Evolutionary conservation across 2,113 vertebrate species (phyloP).

Genomic region (Rhinopomastus cyanomelas): DNA sequence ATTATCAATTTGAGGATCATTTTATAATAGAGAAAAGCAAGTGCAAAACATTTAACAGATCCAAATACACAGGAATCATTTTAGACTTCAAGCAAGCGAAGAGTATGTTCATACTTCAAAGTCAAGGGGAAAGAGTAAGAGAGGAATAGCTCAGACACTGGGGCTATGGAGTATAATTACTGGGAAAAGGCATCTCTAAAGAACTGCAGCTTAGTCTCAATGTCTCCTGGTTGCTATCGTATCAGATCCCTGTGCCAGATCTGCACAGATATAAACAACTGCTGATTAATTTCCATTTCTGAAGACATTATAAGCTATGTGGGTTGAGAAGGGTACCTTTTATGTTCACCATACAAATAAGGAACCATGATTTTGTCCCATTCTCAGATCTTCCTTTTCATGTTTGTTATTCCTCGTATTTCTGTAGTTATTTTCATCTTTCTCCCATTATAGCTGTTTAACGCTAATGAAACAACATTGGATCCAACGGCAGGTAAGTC

Average conservation of each 20-base stretch:
- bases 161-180: background rate
- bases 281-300: slow-evolving; percentile 26
- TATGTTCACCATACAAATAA: slow-evolving; percentile 22
- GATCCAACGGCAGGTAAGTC: background rate
- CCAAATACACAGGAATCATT: background rate
- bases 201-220: background rate
- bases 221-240: background rate
- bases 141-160: background rate
- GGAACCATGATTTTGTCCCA: background rate
- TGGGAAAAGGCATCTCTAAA: background rate
- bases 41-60: background rate
- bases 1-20: background rate
- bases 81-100: background rate
- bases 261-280: background rate
- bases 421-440: slow-evolving; percentile 38
- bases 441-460: background rate
- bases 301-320: background rate
- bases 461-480: slow-evolving; percentile 6
- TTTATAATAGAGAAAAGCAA: background rate
- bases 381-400: slow-evolving; percentile 26
- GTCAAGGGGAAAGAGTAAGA: background rate
- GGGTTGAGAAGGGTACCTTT: background rate
- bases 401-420: slow-evolving; percentile 30
- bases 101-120: slow-evolving; percentile 4
- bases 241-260: background rate